These are phyloP conservation scores for Glyptemys insculpta DNA, from an alignment of 2,797 vertebrate genomes.

Conservation along the genomic window DNA sequence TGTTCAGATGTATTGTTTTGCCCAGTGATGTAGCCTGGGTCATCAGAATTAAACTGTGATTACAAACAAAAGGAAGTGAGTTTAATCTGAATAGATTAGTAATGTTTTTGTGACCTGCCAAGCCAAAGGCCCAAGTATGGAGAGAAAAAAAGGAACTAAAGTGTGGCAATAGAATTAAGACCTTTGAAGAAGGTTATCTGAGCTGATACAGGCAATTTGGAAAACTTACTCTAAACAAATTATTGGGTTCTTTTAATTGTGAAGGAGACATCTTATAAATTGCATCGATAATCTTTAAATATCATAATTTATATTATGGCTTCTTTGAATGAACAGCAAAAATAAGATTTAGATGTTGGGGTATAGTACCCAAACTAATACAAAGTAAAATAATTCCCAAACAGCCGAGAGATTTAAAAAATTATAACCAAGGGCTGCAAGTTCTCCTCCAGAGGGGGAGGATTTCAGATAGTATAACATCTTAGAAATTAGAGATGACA, in stretches of 20 bases:
- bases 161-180: not conserved
- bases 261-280: not conserved
- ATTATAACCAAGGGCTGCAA: too few species aligned
- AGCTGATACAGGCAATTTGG: not conserved
- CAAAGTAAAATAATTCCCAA: not conserved
- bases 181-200: not conserved
- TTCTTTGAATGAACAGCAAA: not conserved
- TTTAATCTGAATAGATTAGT: not conserved
- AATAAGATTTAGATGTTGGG: not conserved
- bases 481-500: not conserved
- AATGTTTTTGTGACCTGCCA: not conserved
- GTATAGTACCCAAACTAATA: not conserved
- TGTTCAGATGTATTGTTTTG: not conserved
- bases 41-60: not conserved
- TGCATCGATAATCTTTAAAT: not conserved
- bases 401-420: too few species aligned
- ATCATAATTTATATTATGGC: not conserved
- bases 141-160: not conserved
- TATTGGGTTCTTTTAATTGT: not conserved
- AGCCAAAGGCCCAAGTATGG: not conserved
- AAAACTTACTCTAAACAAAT: not conserved
- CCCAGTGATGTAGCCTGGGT: not conserved
- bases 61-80: not conserved
- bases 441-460: not conserved
- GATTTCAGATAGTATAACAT: not conserved